These are phyloP conservation scores for Xyrauchen texanus DNA, from an alignment of 2,113 vertebrate genomes.

Conservation along the genomic window DNA sequence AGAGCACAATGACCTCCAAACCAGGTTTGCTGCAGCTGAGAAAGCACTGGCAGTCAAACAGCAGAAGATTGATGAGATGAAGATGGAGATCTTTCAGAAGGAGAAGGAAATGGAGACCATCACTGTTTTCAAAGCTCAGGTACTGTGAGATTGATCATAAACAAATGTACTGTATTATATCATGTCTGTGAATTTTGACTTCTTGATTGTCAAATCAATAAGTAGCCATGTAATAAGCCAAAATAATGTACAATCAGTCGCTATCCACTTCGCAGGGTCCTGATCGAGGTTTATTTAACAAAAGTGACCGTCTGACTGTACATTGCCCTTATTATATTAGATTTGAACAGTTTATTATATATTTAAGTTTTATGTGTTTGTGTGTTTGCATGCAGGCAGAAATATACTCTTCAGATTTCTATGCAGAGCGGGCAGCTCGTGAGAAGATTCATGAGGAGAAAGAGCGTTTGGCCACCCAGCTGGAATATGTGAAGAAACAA, in stretches of 20 bases:
- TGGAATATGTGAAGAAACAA: constrained; percentile 86
- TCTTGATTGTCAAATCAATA: too few relatives aligned
- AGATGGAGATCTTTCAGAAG: constrained; percentile 82
- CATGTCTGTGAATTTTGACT: too few relatives aligned
- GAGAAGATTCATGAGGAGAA: constrained; percentile 96
- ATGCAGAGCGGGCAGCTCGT: constrained; percentile 90
- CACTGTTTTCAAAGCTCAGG: constrained; percentile 89
- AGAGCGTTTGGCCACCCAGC: constrained; percentile 86
- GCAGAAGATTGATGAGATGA: constrained; percentile 86
- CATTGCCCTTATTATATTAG: too few relatives aligned
- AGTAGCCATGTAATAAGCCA: too few relatives aligned
- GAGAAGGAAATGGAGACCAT: constrained; percentile 91
- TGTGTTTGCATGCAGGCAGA: constrained; percentile 79
- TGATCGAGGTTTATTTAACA: too few relatives aligned
- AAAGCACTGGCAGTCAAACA: constrained; percentile 88
- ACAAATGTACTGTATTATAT: too few relatives aligned
- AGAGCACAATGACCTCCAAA: constrained; percentile 73
- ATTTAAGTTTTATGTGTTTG: background rate
- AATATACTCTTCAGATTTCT: constrained; percentile 93
- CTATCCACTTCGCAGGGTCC: too few relatives aligned
- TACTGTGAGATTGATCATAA: constrained; percentile 48
- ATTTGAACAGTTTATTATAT: background rate
- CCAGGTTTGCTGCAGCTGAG: constrained; percentile 82
- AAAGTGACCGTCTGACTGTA: too few relatives aligned
- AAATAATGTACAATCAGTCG: too few relatives aligned